Evolutionary conservation across 1,140 invertebrate species (phyloP).

Genomic region (Phenacoccus solenopsis): DNA sequence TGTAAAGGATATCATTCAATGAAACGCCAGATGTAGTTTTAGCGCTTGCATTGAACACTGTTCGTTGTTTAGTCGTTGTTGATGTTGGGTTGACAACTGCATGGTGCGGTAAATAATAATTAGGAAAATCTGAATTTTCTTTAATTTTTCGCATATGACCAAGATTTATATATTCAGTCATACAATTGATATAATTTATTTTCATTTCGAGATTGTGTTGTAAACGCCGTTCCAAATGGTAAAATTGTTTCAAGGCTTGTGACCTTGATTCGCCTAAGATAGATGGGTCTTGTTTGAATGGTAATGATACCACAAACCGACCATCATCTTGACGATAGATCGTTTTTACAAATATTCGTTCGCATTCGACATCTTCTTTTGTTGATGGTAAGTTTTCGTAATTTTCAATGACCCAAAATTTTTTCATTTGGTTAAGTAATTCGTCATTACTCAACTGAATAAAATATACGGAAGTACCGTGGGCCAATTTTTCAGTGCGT

Average conservation of each 20-base stretch:
- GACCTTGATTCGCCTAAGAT: background rate
- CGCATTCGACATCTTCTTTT: background rate
- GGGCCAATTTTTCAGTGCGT: too few species aligned
- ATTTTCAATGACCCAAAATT: slow-evolving; percentile 17
- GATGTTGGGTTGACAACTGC: background rate
- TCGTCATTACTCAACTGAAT: background rate
- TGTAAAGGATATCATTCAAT: slow-evolving; percentile 27
- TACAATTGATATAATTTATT: background rate
- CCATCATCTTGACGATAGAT: background rate
- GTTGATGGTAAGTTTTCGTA: too few species aligned
- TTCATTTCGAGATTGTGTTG: background rate
- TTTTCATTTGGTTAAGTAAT: background rate
- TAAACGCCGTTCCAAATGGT: background rate
- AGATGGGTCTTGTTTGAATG: background rate
- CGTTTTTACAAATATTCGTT: background rate
- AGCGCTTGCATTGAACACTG: slow-evolving; percentile 33
- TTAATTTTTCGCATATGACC: background rate
- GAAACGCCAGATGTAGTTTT: slow-evolving; percentile 26
- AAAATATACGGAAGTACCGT: background rate
- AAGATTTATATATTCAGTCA: background rate
- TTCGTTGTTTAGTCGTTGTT: slow-evolving; percentile 27
- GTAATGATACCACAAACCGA: background rate
- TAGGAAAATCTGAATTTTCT: too few species aligned
- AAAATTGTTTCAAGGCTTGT: background rate
- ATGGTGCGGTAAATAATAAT: slow-evolving; percentile 23